Percentiles rank a stretch among this genome's conserved stretches.
phyloP scores from a whole-genome alignment of 2,797 vertebrate species.

The Eurystomus glaucurus region DNA sequence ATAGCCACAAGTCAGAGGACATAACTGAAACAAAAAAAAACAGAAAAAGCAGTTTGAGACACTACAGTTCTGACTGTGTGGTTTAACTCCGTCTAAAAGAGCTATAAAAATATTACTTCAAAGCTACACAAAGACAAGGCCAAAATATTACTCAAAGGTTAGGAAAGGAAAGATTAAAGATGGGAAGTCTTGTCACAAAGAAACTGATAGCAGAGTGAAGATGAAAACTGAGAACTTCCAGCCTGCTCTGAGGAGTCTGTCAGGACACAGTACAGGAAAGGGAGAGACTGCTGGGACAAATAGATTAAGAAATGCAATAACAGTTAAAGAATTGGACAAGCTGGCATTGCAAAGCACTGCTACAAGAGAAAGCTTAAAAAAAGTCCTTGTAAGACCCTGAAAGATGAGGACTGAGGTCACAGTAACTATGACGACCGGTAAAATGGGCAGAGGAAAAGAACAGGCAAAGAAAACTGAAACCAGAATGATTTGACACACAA shows the following conservation, averaged over 20 bases:
- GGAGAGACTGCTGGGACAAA: not conserved
- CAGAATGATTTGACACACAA: conserved; percentile 31
- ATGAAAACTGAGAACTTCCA: not conserved
- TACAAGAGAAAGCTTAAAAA: not conserved
- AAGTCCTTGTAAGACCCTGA: conserved; percentile 23
- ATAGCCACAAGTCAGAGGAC: not conserved
- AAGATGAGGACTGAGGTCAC: conserved; percentile 24
- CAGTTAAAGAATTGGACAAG: not conserved
- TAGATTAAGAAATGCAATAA: not conserved
- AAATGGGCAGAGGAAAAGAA: conserved; percentile 47
- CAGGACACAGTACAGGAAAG: not conserved
- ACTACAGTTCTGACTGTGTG: not conserved
- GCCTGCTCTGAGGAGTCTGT: not conserved
- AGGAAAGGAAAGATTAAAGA: not conserved
- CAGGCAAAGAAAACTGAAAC: conserved; percentile 41
- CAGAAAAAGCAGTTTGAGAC: not conserved
- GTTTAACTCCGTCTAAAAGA: not conserved
- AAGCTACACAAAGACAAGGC: not conserved
- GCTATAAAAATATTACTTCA: not conserved
- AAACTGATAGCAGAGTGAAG: not conserved
- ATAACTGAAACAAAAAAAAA: not conserved
- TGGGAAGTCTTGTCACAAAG: not conserved
- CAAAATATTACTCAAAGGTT: not conserved
- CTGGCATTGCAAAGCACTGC: not conserved
- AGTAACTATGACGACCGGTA: conserved; percentile 62